Evolutionary conservation across 2,797 vertebrate species (phyloP).

Genomic region (Hirundo rustica): DNA sequence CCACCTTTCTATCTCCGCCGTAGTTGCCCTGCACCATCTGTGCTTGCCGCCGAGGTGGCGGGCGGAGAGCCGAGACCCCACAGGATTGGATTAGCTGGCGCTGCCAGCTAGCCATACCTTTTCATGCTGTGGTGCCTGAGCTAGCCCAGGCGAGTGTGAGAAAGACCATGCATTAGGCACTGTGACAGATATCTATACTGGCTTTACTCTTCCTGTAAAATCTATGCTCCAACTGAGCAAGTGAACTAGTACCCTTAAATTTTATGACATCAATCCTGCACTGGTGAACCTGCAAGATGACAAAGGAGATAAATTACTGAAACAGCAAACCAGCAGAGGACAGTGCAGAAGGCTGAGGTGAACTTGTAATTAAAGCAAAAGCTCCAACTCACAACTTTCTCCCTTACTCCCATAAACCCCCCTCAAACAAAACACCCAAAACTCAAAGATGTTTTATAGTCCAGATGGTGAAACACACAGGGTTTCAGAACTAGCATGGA

Average conservation of each 20-base stretch:
- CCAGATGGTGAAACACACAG: background rate
- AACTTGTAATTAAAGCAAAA: background rate
- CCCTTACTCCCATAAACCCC: accelerated
- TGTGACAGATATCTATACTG: background rate
- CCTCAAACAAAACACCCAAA: background rate
- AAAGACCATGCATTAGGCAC: no score
- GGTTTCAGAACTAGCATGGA: background rate
- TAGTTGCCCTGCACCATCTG: no score
- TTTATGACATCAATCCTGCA: background rate
- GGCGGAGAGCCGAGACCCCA: no score
- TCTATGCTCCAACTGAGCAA: background rate
- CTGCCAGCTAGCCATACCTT: no score
- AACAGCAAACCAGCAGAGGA: background rate
- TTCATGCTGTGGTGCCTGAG: no score
- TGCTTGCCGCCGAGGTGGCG: no score
- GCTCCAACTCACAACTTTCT: accelerated
- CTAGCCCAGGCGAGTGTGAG: no score
- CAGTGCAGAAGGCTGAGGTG: background rate
- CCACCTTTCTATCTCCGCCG: no score
- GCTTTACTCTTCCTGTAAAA: slow-evolving; percentile 12
- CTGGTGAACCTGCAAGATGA: background rate
- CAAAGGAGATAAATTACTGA: background rate
- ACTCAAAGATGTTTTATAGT: background rate
- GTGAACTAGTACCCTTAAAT: slow-evolving; percentile 2
- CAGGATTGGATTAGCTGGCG: no score